Conservation (phyloP, 2,113 vertebrate genomes). For the Ammospiza nelsoni region DNA sequence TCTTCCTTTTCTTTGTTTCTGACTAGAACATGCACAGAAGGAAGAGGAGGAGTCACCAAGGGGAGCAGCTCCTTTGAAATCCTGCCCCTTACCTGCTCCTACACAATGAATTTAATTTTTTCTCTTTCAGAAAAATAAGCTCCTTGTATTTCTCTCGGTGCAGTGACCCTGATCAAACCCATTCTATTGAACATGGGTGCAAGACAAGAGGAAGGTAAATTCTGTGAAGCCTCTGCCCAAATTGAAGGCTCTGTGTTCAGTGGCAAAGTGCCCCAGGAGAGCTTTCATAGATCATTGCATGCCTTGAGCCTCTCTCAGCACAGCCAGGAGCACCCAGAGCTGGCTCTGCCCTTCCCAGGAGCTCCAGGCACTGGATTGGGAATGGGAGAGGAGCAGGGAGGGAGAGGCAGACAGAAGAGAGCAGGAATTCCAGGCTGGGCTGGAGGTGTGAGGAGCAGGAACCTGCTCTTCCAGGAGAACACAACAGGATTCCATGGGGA, state of each 20-base stretch:
- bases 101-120: rapidly evolving
- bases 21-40: rapidly evolving
- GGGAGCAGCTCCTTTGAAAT: neutral
- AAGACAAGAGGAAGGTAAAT: neutral
- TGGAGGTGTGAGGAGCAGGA: neutral
- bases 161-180: neutral
- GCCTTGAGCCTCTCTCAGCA: rapidly evolving
- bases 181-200: rapidly evolving
- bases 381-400: neutral
- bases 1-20: neutral
- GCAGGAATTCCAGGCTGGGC: neutral
- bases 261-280: rapidly evolving
- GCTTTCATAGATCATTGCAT: rapidly evolving
- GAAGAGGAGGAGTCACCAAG: neutral
- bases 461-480: neutral
- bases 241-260: neutral
- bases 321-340: neutral
- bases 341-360: neutral
- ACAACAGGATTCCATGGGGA: rapidly evolving
- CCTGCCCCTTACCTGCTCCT: neutral
- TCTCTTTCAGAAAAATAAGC: neutral
- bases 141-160: neutral
- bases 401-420: neutral
- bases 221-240: neutral
- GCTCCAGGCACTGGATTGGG: neutral